These are phyloP conservation scores for Prenolepis imparis DNA, from an alignment of 2,888 invertebrate genomes.

Conservation along the genomic window DNA sequence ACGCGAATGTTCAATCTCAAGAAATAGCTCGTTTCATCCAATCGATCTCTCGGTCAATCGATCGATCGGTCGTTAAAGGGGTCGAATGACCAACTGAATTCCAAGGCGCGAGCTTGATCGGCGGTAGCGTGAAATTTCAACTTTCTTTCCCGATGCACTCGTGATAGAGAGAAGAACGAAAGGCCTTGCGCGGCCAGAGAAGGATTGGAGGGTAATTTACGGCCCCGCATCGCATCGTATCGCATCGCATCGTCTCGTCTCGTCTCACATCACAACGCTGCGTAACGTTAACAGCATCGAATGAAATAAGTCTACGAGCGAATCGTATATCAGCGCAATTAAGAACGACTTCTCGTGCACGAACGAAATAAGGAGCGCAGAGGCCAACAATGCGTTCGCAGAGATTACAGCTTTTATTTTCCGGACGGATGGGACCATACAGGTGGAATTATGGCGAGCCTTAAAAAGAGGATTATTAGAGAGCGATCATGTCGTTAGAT, in stretches of 20 bases:
- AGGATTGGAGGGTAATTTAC: conserved; percentile 71
- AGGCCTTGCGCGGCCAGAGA: conserved; percentile 36
- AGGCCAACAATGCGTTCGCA: conserved; percentile 41
- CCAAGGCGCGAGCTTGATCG: background rate
- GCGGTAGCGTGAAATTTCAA: conserved; percentile 37
- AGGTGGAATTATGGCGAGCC: conserved; percentile 17
- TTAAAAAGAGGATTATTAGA: background rate
- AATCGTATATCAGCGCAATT: conserved; percentile 76
- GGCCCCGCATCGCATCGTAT: conserved; percentile 59
- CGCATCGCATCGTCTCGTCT: conserved; percentile 67
- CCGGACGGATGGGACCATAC: conserved; percentile 20
- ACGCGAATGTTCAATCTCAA: background rate
- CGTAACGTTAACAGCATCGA: conserved; percentile 71
- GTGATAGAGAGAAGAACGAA: conserved; percentile 29
- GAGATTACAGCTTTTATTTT: conserved; percentile 55
- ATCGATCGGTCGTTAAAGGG: conserved; percentile 32
- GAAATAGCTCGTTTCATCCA: conserved; percentile 3
- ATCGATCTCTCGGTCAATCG: background rate
- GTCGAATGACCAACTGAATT: conserved; percentile 14
- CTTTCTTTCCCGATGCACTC: conserved; percentile 39
- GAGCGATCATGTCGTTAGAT: conserved; percentile 29
- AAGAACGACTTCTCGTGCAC: conserved; percentile 69
- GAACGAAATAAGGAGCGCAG: conserved; percentile 61
- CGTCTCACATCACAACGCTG: conserved; percentile 56
- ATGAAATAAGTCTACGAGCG: conserved; percentile 68